Base-by-base conservation (phyloP, 2,888 invertebrate genomes). In the Anaspis maculata region DNA sequence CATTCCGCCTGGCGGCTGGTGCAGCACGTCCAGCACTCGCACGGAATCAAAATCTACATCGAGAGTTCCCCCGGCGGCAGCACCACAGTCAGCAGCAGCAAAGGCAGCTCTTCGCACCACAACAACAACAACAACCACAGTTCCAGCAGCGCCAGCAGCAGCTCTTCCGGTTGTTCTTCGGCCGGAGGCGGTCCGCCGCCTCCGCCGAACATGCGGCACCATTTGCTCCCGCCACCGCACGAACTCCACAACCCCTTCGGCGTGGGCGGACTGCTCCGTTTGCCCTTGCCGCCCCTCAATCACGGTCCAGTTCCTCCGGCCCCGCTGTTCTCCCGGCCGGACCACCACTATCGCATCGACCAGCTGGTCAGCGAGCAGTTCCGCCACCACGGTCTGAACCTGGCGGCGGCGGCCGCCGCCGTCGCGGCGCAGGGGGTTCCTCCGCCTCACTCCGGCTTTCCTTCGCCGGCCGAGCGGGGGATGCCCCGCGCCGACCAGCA, bases 1-100 rank as follows among this genome's bases (percentile, higher is more conserved):
- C 82, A 82, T 51, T 92, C 92, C n/a, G 94, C 96, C 4, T 96
- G 96, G 96, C 76, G 85, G 36, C 73, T 96, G 40, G 77, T 96
- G 23, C 94, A 95, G 62, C 96, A 96, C 64, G 94, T 88, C 15
- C 95, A 96, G 65, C 85, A 86, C 56, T 80, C 84, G 38, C 96
- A 96, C 59, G 94, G 94, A 12, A 83, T 95, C 42, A 87, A 90
- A 65, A 88, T 96, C 56, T 96, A 92, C 71, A 76, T 84, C 31
- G 87, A 87, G 52, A 71, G 72, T 32, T 67, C 70, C 4, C 65
- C 64, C 1, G 51, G 52, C 9, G 57, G 54, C 28, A 56, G 49
- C 21, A 58, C n/a, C n/a, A n/a, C n/a, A n/a, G n/a, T n/a, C n/a
- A 52, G 52, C 9, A 57, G 54, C 28, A 56, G 49, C 21, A 58